A percentile compares a stretch with the other conserved stretches of the same genome.
These are phyloP conservation scores for Polypterus senegalus DNA, from an alignment of 2,113 vertebrate genomes.

Conservation along the genomic window DNA sequence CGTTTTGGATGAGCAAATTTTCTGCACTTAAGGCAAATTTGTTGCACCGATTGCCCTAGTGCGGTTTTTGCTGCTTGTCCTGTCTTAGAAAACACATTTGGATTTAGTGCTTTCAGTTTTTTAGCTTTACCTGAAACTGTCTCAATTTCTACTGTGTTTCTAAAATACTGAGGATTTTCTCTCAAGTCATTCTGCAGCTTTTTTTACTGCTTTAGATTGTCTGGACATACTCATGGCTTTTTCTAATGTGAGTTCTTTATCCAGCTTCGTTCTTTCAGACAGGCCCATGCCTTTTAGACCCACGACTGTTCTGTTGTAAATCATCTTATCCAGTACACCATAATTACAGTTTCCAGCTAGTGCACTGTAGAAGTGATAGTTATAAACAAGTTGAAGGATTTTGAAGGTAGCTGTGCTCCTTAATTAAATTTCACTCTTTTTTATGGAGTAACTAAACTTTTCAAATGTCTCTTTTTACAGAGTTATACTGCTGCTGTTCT, in stretches of 20 bases:
- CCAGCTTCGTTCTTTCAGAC: not conserved
- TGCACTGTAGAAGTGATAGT: constrained; percentile 2
- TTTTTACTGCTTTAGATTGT: too few species aligned
- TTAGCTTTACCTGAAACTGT: too few species aligned
- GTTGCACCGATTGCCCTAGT: too few species aligned
- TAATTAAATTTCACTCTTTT: constrained; percentile 13
- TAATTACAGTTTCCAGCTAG: constrained; percentile 9
- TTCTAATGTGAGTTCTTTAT: not conserved
- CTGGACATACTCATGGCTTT: too few species aligned
- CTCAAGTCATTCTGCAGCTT: too few species aligned
- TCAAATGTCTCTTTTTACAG: not conserved
- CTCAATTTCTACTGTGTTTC: too few species aligned
- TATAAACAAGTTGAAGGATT: constrained; percentile 8
- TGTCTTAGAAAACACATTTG: too few species aligned
- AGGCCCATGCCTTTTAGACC: constrained; percentile 4
- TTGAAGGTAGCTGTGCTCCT: not conserved
- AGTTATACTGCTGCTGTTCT: not conserved
- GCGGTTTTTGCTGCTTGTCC: too few species aligned
- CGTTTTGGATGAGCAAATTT: not conserved
- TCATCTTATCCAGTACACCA: constrained; percentile 11
- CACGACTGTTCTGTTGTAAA: constrained; percentile 13
- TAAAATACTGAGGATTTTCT: too few species aligned
- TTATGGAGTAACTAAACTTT: not conserved
- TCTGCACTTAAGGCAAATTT: constrained; percentile 2
- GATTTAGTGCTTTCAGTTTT: too few species aligned